A percentile compares a stretch with the other conserved stretches of the same genome.
Conservation (phyloP, 2,888 invertebrate genomes). For the Volucella bombylans region DNA sequence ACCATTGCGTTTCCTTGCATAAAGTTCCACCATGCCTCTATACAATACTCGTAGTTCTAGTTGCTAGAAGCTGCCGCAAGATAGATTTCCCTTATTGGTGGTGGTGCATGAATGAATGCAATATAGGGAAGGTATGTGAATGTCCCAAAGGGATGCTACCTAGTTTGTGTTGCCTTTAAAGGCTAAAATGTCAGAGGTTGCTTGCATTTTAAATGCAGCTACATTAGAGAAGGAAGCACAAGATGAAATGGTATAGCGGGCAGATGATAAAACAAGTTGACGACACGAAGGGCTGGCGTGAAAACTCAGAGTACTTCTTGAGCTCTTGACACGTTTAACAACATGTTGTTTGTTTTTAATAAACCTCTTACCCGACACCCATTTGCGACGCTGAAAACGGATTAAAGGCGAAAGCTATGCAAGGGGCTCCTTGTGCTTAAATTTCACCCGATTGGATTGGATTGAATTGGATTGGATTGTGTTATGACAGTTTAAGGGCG, state of each 20-base stretch:
- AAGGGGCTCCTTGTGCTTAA: neutral
- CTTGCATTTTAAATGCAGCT: slow-evolving; percentile 23
- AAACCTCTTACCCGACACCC: slow-evolving; percentile 29
- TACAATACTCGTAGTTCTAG: neutral
- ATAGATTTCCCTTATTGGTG: slow-evolving; percentile 25
- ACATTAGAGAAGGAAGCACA: slow-evolving; percentile 6
- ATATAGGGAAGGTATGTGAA: slow-evolving; percentile 40
- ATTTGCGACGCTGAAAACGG: neutral
- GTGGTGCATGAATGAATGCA: neutral
- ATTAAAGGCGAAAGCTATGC: slow-evolving; percentile 3
- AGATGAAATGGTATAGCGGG: neutral
- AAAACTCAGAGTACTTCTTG: slow-evolving; percentile 5
- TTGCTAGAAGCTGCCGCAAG: neutral
- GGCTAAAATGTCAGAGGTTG: slow-evolving; percentile 38
- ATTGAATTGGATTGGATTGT: neutral
- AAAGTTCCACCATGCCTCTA: slow-evolving; percentile 25
- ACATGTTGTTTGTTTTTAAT: slow-evolving; percentile 50
- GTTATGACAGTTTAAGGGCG: slow-evolving; percentile 21
- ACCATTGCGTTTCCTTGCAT: slow-evolving; percentile 10
- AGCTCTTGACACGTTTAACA: slow-evolving; percentile 28
- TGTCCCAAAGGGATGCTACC: slow-evolving; percentile 34
- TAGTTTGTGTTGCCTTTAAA: slow-evolving; percentile 38
- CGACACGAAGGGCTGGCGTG: slow-evolving; percentile 19
- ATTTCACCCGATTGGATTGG: slow-evolving; percentile 37
- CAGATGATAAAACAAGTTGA: slow-evolving; percentile 26